Percentiles rank a stretch among this genome's conserved stretches.
Evolutionary conservation across 2,113 vertebrate species (phyloP).

Genomic region (Sceloporus tristichus): DNA sequence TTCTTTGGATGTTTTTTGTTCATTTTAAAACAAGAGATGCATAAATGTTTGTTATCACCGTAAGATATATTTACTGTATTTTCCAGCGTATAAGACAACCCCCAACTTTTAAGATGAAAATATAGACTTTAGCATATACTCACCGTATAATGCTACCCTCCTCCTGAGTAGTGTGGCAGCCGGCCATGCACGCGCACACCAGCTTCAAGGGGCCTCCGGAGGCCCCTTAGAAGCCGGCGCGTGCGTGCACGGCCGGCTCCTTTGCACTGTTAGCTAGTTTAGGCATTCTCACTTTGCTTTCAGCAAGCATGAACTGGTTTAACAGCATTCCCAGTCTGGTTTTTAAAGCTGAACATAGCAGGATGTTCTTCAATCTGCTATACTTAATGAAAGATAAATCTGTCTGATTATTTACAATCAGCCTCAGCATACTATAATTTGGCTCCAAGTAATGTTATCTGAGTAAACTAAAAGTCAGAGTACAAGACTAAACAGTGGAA

Average conservation of each 20-base stretch:
- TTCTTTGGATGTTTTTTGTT: background rate
- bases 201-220: no score
- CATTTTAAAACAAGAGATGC: constrained; percentile 15
- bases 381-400: constrained; percentile 17
- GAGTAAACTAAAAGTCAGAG: background rate
- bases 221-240: no score
- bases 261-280: background rate
- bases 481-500: background rate
- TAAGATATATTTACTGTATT: accelerated
- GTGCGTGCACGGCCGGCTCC: background rate
- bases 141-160: no score
- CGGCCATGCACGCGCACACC: no score
- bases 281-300: background rate
- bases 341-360: constrained; percentile 2
- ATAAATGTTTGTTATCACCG: background rate
- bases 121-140: no score
- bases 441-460: background rate
- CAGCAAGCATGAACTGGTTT: constrained; percentile 8
- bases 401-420: background rate
- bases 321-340: background rate
- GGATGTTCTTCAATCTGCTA: background rate
- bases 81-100: no score
- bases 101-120: no score
- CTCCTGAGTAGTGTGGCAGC: no score
- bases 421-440: background rate